phyloP scores from a whole-genome alignment of 2,797 vertebrate species.

The Pogoniulus pusillus region DNA sequence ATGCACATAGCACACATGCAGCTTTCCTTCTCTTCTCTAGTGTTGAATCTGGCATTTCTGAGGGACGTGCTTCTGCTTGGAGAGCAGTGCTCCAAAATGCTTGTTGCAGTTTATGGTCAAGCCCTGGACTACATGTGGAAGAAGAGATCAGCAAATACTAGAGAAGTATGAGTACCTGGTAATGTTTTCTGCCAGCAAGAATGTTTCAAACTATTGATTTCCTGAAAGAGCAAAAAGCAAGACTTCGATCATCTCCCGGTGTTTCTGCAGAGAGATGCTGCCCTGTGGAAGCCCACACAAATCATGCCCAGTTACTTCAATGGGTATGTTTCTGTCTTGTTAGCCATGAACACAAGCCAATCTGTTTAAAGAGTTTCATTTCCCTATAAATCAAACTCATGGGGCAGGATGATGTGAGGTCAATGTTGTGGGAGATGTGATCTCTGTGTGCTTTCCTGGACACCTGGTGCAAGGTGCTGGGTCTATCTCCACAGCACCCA shows the following conservation, averaged over 20 bases:
- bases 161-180: accelerated
- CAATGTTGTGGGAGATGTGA: not conserved
- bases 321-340: not conserved
- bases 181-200: not conserved
- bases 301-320: not conserved
- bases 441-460: not conserved
- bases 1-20: accelerated
- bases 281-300: not conserved
- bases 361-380: not conserved
- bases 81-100: not conserved
- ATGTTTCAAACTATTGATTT: not conserved
- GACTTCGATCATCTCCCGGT: not conserved
- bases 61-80: accelerated
- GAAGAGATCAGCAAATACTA: not conserved
- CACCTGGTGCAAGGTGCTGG: not conserved
- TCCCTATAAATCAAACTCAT: not conserved
- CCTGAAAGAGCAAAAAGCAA: not conserved
- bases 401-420: not conserved
- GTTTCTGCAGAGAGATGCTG: not conserved
- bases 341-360: not conserved
- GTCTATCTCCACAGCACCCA: not conserved
- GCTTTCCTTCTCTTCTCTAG: not conserved
- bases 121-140: not conserved
- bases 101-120: accelerated
- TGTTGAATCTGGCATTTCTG: not conserved